Conservation (phyloP, 2,888 invertebrate genomes). For the Galerucella calmariensis region DNA sequence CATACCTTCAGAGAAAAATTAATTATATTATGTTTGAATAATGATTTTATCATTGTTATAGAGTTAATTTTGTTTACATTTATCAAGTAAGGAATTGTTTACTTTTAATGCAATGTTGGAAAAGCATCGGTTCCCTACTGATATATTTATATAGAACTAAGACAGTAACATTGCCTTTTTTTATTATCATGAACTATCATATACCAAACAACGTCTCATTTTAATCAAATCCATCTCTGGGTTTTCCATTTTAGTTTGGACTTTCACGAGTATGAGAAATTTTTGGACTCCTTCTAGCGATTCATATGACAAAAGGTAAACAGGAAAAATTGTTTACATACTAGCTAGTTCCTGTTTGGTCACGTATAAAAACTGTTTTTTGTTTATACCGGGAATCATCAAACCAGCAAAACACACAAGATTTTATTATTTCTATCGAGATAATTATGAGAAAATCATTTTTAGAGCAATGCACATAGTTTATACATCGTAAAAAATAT, state of each 20-base stretch:
- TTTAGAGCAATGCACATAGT: too few species aligned
- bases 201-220: constrained; percentile 19
- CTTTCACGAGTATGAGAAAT: not conserved
- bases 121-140: not conserved
- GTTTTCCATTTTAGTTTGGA: constrained; percentile 25
- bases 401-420: not conserved
- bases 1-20: too few species aligned
- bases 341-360: not conserved
- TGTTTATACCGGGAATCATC: not conserved
- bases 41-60: too few species aligned
- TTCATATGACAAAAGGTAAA: constrained; percentile 7
- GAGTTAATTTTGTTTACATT: too few species aligned
- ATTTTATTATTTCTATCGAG: not conserved
- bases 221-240: constrained; percentile 21
- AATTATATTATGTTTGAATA: too few species aligned
- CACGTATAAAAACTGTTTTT: not conserved
- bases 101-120: not conserved
- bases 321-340: not conserved
- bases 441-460: not conserved
- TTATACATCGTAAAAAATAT: too few species aligned
- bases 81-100: too few species aligned
- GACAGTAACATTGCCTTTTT: not conserved
- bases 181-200: not conserved
- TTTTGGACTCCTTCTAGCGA: constrained; percentile 12
- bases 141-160: too few species aligned